phyloP scores from a whole-genome alignment of 2,113 vertebrate species.

The Nothobranchius kuhntae region DNA sequence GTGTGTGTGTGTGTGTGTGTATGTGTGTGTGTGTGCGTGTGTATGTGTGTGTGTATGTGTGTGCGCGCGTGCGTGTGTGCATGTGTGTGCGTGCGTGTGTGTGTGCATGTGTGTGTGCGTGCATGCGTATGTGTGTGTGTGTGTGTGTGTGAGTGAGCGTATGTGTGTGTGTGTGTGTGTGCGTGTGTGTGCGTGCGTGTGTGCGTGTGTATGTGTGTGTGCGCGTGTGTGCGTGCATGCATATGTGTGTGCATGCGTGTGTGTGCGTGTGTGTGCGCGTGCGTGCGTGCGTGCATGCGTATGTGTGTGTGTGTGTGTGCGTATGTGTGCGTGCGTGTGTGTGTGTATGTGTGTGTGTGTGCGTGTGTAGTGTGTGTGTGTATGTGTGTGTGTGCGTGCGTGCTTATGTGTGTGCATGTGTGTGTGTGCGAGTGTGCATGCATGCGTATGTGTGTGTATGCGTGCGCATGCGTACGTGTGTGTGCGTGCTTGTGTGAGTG shows the following conservation, averaged over 20 bases:
- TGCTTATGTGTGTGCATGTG: too few species aligned
- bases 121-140: neutral
- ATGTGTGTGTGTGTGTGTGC: slow-evolving; percentile 1
- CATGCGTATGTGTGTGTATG: too few species aligned
- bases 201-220: slow-evolving; percentile 6
- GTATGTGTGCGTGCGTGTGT: too few species aligned
- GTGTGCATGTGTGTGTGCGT: slow-evolving; percentile 40
- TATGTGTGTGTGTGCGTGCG: slow-evolving; percentile 5
- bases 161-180: neutral
- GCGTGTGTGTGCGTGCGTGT: slow-evolving; percentile 40
- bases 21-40: neutral
- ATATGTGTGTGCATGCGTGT: neutral
- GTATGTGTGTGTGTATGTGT: slow-evolving; percentile 2
- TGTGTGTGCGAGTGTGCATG: too few species aligned
- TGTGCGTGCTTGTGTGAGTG: too few species aligned
- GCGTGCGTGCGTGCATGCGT: neutral
- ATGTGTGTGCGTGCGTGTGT: neutral
- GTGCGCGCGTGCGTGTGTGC: neutral
- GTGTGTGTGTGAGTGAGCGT: slow-evolving; percentile 1
- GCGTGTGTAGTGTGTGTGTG: neutral
- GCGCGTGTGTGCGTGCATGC: neutral
- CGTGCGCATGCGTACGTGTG: too few species aligned
- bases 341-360: slow-evolving; percentile 7
- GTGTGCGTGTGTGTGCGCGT: neutral
- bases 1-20: neutral